Conservation (phyloP, 1,140 invertebrate genomes). For the Nomia melanderi region DNA sequence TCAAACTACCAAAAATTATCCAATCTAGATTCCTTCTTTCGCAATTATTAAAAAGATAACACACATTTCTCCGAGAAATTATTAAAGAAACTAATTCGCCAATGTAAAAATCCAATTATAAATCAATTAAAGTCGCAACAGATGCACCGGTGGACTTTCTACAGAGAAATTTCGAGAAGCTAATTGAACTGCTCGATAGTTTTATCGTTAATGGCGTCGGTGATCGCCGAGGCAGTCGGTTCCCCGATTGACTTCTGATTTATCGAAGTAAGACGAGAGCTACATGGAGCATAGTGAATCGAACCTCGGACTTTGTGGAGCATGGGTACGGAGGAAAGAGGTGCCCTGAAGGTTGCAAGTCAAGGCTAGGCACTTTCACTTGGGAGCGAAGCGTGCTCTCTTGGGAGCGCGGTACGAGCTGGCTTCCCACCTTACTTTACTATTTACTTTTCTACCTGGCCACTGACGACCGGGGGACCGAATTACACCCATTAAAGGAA, state of each 20-base stretch:
- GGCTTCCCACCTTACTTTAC: conserved; percentile 77
- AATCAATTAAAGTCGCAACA: too few species aligned
- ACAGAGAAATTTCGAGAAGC: too few species aligned
- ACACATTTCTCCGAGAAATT: too few species aligned
- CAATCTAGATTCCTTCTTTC: too few species aligned
- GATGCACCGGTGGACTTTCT: too few species aligned
- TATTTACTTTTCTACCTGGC: conserved; percentile 66
- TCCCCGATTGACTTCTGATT: neutral
- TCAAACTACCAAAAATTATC: too few species aligned
- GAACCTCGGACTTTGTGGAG: conserved; percentile 53
- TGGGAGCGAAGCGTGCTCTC: conserved; percentile 55
- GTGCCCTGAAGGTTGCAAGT: conserved; percentile 77
- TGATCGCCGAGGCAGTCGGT: too few species aligned
- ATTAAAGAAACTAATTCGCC: too few species aligned
- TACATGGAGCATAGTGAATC: conserved; percentile 21
- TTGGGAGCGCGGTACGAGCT: conserved; percentile 74
- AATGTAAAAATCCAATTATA: too few species aligned
- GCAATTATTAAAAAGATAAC: too few species aligned
- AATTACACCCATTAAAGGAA: conserved; percentile 44
- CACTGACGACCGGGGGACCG: conserved; percentile 21
- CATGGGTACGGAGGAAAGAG: conserved; percentile 33
- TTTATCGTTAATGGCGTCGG: too few species aligned
- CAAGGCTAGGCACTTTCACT: conserved; percentile 79
- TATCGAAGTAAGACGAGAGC: conserved; percentile 13
- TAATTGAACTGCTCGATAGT: too few species aligned